These are phyloP conservation scores for Zeus faber DNA, from an alignment of 2,113 vertebrate species.

Conservation along the genomic window DNA sequence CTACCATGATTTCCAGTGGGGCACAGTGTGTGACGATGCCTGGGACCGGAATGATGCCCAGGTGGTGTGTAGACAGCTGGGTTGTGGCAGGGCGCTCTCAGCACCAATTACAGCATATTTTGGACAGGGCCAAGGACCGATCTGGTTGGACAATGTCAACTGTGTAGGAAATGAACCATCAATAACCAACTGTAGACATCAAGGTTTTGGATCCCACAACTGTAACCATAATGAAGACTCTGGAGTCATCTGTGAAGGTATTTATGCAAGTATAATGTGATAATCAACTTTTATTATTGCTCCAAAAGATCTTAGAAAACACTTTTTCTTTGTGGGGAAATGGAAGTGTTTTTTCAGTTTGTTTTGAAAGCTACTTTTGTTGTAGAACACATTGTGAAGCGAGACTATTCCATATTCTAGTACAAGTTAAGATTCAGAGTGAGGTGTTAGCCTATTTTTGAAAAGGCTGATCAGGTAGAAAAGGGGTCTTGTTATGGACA, in stretches of 20 bases:
- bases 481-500: no score
- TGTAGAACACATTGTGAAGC: no score
- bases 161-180: constrained; percentile 5
- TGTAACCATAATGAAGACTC: not conserved
- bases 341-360: no score
- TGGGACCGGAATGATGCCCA: constrained; percentile 5
- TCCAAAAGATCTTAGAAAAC: no score
- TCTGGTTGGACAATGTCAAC: not conserved
- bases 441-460: no score
- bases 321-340: no score
- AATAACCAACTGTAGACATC: constrained; percentile 3
- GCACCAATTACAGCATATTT: not conserved
- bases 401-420: no score
- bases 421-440: no score
- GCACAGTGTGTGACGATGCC: constrained; percentile 4
- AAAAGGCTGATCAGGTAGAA: no score
- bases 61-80: constrained; percentile 25
- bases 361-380: no score
- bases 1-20: constrained; percentile 1
- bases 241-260: constrained; percentile 19
- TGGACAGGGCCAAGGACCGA: not conserved
- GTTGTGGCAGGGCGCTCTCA: constrained; percentile 16
- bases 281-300: no score
- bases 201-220: not conserved
- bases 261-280: no score